These are phyloP conservation scores for Holothuria scabra DNA, from an alignment of 53 echinoderm and acorn worm genomes.

Conservation along the genomic window DNA sequence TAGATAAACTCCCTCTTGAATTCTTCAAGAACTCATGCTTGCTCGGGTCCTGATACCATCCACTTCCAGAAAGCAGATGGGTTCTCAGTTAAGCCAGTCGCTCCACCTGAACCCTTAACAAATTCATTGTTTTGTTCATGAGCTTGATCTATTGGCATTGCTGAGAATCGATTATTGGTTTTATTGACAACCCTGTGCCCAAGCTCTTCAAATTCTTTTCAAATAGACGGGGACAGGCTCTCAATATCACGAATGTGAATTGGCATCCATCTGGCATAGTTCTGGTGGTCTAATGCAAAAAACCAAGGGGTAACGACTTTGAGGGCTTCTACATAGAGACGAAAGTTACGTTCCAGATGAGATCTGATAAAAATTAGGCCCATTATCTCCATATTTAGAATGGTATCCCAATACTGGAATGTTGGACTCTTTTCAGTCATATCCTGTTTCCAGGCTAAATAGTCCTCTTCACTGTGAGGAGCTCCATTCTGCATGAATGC, in stretches of 20 bases:
- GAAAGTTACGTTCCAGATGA: conserved; percentile 33
- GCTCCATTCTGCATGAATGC: conserved; percentile 19
- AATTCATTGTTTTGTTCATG: conserved; percentile 25
- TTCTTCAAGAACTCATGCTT: conserved; percentile 28
- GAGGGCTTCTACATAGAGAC: conserved; percentile 31
- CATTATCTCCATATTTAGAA: conserved; percentile 18
- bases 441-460: conserved; percentile 22
- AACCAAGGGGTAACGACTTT: conserved; percentile 34
- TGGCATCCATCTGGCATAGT: no score
- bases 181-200: not conserved
- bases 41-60: conserved; percentile 4
- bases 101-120: conserved; percentile 27
- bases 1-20: not conserved
- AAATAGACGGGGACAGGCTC: conserved; percentile 12
- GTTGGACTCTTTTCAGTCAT: conserved; percentile 41
- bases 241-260: conserved; percentile 56
- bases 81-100: not conserved
- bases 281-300: no score
- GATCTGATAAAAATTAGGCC: conserved; percentile 43
- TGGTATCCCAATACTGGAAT: conserved; percentile 46
- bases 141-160: no score
- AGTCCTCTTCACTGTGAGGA: conserved; percentile 9
- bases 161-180: not conserved
- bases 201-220: conserved; percentile 10
- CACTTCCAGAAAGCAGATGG: not conserved